These are phyloP conservation scores for Microctenopoma stevenorrisi DNA, from an alignment of 2,797 vertebrate genomes.

Conservation along the genomic window DNA sequence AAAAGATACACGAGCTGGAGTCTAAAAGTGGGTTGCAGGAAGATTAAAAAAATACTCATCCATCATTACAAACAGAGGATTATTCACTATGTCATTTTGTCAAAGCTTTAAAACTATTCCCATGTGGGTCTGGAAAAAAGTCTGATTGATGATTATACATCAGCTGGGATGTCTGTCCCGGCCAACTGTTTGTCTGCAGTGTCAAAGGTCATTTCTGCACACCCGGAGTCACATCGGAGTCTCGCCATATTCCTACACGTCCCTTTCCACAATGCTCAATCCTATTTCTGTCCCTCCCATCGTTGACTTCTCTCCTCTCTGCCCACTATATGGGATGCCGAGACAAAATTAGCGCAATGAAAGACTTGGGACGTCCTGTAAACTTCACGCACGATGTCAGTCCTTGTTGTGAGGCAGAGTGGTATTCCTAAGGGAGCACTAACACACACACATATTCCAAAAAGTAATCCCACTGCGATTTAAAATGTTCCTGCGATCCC, in stretches of 20 bases:
- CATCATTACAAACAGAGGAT: slow-evolving; percentile 11
- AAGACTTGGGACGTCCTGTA: slow-evolving; percentile 27
- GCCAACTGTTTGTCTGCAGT: slow-evolving; percentile 36
- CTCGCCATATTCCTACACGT: slow-evolving; percentile 58
- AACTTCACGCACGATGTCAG: slow-evolving; percentile 37
- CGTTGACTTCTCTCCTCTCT: slow-evolving; percentile 49
- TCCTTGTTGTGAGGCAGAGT: neutral
- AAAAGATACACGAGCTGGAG: slow-evolving; percentile 9
- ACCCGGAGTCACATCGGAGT: slow-evolving; percentile 35
- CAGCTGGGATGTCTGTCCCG: slow-evolving; percentile 59
- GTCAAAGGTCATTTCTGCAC: slow-evolving; percentile 71
- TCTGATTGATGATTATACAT: slow-evolving; percentile 44
- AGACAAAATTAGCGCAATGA: neutral
- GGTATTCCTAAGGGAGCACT: slow-evolving; percentile 10
- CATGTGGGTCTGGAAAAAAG: slow-evolving; percentile 18
- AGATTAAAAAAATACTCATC: slow-evolving; percentile 32
- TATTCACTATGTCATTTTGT: slow-evolving; percentile 57
- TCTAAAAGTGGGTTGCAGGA: slow-evolving; percentile 22
- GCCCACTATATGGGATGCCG: slow-evolving; percentile 10
- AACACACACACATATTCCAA: slow-evolving; percentile 19
- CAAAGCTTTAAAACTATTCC: slow-evolving; percentile 35
- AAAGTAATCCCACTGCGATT: slow-evolving; percentile 6
- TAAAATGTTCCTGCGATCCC: slow-evolving; percentile 15
- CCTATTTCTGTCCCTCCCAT: slow-evolving; percentile 52
- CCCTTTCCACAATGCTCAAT: slow-evolving; percentile 42